A percentile compares a stretch with the other conserved stretches of the same genome.
These are phyloP conservation scores for Stomatorhinus ivindoensis DNA, from an alignment of 2,113 vertebrate species.

Conservation along the genomic window DNA sequence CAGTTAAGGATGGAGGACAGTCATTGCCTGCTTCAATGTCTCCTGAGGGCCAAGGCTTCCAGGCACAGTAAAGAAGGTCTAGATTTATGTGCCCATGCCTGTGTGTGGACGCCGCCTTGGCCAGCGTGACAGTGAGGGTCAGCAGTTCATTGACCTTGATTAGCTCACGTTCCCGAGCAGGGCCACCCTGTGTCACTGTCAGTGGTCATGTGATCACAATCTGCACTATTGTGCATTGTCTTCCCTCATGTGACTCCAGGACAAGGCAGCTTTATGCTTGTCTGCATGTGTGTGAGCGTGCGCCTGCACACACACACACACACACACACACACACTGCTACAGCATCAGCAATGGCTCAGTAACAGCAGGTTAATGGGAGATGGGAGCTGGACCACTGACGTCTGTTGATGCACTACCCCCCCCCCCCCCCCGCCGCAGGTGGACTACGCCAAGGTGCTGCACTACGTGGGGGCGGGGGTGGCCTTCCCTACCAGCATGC, in stretches of 20 bases:
- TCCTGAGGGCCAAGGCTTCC: neutral
- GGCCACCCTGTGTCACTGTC: neutral
- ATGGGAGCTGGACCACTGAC: neutral
- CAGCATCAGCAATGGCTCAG: neutral
- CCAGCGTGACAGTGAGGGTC: neutral
- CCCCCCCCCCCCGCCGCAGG: conserved; percentile 43
- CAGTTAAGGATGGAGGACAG: neutral
- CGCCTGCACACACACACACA: neutral
- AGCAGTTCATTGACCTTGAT: neutral
- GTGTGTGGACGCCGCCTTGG: neutral
- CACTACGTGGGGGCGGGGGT: conserved; percentile 78
- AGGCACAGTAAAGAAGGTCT: neutral
- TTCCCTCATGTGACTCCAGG: neutral
- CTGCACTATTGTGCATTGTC: conserved; percentile 17
- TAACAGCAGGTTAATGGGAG: neutral
- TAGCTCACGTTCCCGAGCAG: neutral
- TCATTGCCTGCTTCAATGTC: neutral
- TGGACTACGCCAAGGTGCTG: conserved; percentile 75
- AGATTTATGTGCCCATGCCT: neutral
- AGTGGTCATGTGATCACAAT: conserved; percentile 14
- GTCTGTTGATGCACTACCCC: neutral
- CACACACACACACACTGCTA: neutral
- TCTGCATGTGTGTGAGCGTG: neutral
- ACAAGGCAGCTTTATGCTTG: conserved; percentile 3
- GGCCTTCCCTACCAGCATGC: conserved; percentile 77